Percentiles rank a stretch among this genome's conserved stretches.
Conservation (phyloP, 2,888 invertebrate genomes). For the Caenorhabditis sp. region DNA sequence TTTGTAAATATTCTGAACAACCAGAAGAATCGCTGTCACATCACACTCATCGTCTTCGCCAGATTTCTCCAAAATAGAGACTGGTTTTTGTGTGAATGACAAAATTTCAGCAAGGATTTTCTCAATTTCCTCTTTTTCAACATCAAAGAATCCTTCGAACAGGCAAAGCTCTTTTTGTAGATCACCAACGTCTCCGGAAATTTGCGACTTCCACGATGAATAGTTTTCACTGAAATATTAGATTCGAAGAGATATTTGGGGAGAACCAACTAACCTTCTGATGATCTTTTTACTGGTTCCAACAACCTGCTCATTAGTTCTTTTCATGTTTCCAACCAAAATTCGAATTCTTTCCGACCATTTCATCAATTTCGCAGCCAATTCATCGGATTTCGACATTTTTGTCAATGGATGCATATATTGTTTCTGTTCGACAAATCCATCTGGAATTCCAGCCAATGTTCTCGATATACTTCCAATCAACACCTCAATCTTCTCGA, state of each 20-base stretch:
- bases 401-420: constrained; percentile 39
- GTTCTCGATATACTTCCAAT: constrained; percentile 12
- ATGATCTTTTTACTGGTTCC: background rate
- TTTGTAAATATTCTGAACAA: constrained; percentile 33
- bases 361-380: constrained; percentile 11
- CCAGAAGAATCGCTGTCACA: constrained; percentile 13
- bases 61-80: background rate
- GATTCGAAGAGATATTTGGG: background rate
- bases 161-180: constrained; percentile 1
- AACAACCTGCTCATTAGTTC: constrained; percentile 13
- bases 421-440: constrained; percentile 4
- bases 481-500: constrained; percentile 7
- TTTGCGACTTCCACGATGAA: constrained; percentile 9
- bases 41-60: constrained; percentile 15
- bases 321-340: constrained; percentile 15
- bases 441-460: constrained; percentile 11
- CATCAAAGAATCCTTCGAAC: constrained; percentile 20
- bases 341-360: constrained; percentile 20
- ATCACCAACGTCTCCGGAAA: constrained; percentile 13
- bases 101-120: constrained; percentile 1
- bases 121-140: constrained; percentile 22
- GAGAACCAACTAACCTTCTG: background rate
- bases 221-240: constrained; percentile 5
- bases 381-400: constrained; percentile 29
- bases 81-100: too few relatives aligned